Percentiles rank a stretch among this genome's conserved stretches.
phyloP scores from a whole-genome alignment of 2,888 invertebrate species.

The Zygaena filipendulae region DNA sequence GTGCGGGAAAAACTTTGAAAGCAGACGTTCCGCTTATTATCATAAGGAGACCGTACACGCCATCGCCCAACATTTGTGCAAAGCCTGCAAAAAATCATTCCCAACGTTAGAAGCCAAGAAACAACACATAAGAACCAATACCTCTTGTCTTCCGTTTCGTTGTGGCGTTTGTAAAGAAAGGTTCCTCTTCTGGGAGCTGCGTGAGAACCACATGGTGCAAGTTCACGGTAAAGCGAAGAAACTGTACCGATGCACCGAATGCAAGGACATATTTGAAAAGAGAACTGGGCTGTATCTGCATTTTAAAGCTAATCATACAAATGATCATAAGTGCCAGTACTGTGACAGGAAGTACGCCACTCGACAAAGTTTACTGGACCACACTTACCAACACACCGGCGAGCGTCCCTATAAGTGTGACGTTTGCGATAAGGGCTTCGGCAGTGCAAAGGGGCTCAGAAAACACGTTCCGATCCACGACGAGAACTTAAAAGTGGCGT shows the following conservation, averaged over 20 bases:
- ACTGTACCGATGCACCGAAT: conserved; percentile 27
- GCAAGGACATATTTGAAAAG: conserved; percentile 21
- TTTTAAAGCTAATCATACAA: conserved; percentile 25
- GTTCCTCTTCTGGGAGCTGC: conserved; percentile 24
- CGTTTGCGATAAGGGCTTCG: conserved; percentile 19
- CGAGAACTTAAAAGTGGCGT: conserved; percentile 12
- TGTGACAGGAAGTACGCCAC: conserved; percentile 24
- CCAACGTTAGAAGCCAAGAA: conserved; percentile 20
- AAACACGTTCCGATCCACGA: conserved; percentile 13
- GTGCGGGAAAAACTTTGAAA: conserved; percentile 16
- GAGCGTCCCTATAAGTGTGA: conserved; percentile 22
- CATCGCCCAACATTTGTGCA: conserved; percentile 5
- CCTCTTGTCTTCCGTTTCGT: conserved; percentile 25
- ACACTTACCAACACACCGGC: conserved; percentile 23
- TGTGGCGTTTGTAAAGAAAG: conserved; percentile 26
- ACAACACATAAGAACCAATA: conserved; percentile 21
- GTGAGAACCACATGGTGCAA: conserved; percentile 24
- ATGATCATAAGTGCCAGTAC: conserved; percentile 19
- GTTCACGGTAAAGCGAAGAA: conserved; percentile 23
- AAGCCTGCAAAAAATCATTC: conserved; percentile 15
- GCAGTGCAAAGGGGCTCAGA: conserved; percentile 3
- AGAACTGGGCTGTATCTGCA: conserved; percentile 23
- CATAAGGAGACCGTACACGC: conserved; percentile 9
- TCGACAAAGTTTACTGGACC: conserved; percentile 20
- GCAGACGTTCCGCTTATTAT: conserved; percentile 3